Evolutionary conservation across 2,797 vertebrate genomes (phyloP).

Genomic region (Rhynchotus rufescens): DNA sequence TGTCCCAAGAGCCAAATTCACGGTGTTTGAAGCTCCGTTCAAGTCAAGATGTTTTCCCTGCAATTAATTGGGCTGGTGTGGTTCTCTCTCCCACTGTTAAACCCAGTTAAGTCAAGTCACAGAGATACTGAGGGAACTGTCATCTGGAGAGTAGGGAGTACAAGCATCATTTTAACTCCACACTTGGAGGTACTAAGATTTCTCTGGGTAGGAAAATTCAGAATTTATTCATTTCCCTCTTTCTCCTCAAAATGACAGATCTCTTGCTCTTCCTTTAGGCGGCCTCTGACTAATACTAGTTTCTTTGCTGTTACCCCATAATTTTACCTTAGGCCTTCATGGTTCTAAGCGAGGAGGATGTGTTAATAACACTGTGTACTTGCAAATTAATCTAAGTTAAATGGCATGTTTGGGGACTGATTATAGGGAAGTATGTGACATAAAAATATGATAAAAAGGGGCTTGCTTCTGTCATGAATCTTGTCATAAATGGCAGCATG

Average conservation of each 20-base stretch:
- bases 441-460: neutral
- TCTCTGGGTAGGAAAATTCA: neutral
- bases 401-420: neutral
- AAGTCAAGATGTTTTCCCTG: neutral
- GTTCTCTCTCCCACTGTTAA: neutral
- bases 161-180: neutral
- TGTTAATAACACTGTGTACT: neutral
- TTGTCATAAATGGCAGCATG: neutral
- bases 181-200: neutral
- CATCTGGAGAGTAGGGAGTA: neutral
- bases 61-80: neutral
- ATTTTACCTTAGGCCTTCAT: constrained; percentile 36
- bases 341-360: constrained; percentile 16
- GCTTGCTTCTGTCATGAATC: neutral
- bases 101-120: neutral
- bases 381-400: constrained; percentile 30
- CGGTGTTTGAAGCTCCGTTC: neutral
- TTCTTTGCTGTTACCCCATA: constrained; percentile 49
- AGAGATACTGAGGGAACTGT: neutral
- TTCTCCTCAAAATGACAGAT: neutral
- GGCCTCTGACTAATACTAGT: constrained; percentile 41
- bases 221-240: neutral
- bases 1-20: neutral
- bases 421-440: constrained; percentile 19
- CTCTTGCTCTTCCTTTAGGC: constrained; percentile 31